Evolutionary conservation across 1,140 invertebrate genomes (phyloP).

Genomic region (Aricia agestis): DNA sequence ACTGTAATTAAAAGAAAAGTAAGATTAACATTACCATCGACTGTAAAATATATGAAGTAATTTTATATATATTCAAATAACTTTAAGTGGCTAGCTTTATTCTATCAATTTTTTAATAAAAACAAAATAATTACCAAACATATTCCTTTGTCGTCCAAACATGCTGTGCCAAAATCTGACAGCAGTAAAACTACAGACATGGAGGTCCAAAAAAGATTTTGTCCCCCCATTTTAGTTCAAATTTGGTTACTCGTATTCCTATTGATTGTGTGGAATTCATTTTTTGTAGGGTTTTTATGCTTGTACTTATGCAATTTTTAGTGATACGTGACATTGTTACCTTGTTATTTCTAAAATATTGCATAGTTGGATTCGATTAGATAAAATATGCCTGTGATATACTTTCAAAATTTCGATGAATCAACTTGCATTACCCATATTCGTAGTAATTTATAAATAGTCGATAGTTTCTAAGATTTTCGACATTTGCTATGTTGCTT

Average conservation of each 20-base stretch:
- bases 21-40: background rate
- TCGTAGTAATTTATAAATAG: background rate
- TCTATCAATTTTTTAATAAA: background rate
- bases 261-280: conserved; percentile 14
- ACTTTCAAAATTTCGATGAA: background rate
- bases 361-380: background rate
- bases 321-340: background rate
- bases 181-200: conserved; percentile 43
- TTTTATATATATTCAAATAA: no score
- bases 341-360: background rate
- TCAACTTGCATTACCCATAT: background rate
- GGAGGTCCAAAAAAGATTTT: conserved; percentile 50
- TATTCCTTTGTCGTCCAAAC: conserved; percentile 47
- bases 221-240: conserved; percentile 46
- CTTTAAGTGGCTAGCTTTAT: no score
- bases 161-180: conserved; percentile 39
- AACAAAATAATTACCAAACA: conserved; percentile 49
- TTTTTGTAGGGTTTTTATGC: conserved; percentile 20
- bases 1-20: conserved; percentile 38
- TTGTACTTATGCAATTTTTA: conserved; percentile 15
- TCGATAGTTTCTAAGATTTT: background rate
- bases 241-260: background rate
- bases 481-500: background rate
- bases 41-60: no score
- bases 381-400: background rate